These are phyloP conservation scores for Laodelphax striatellus DNA, from an alignment of 1,140 invertebrate species.

Conservation along the genomic window DNA sequence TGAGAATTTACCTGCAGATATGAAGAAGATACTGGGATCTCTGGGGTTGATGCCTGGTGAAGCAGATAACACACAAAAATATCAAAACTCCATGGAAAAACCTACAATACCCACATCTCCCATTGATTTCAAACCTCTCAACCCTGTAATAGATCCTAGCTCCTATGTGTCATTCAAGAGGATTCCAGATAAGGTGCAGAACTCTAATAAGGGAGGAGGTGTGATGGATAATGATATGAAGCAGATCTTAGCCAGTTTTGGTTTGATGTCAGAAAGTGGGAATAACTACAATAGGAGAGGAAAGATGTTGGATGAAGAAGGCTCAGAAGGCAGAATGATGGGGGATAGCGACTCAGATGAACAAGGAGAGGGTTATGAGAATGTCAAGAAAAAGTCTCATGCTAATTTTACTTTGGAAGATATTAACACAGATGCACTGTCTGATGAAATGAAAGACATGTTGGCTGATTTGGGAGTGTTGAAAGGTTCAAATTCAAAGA, in stretches of 20 bases:
- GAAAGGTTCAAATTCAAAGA: slow-evolving; percentile 1
- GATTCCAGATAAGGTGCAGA: slow-evolving; percentile 34
- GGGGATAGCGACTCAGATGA: background rate
- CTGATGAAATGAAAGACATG: slow-evolving; percentile 36
- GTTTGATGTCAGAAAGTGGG: slow-evolving; percentile 26
- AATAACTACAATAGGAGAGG: slow-evolving; percentile 20
- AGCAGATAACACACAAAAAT: slow-evolving; percentile 15
- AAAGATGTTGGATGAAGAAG: slow-evolving; percentile 7
- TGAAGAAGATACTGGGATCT: slow-evolving; percentile 33
- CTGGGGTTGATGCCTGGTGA: slow-evolving; percentile 29
- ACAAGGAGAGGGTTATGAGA: background rate
- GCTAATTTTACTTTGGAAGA: background rate
- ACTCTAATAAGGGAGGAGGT: slow-evolving; percentile 16
- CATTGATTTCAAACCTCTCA: slow-evolving; percentile 17
- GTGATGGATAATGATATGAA: slow-evolving; percentile 38
- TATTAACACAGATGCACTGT: slow-evolving; percentile 32
- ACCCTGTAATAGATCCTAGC: slow-evolving; percentile 27
- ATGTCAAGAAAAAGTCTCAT: slow-evolving; percentile 1
- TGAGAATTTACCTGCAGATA: slow-evolving; percentile 32
- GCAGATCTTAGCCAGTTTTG: slow-evolving; percentile 41
- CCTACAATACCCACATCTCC: slow-evolving; percentile 15
- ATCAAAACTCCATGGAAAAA: background rate
- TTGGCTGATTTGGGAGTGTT: slow-evolving; percentile 36
- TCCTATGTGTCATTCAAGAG: slow-evolving; percentile 46
- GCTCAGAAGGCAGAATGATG: background rate